Conservation (phyloP, 2,888 invertebrate species). For the Sympetrum striolatum region DNA sequence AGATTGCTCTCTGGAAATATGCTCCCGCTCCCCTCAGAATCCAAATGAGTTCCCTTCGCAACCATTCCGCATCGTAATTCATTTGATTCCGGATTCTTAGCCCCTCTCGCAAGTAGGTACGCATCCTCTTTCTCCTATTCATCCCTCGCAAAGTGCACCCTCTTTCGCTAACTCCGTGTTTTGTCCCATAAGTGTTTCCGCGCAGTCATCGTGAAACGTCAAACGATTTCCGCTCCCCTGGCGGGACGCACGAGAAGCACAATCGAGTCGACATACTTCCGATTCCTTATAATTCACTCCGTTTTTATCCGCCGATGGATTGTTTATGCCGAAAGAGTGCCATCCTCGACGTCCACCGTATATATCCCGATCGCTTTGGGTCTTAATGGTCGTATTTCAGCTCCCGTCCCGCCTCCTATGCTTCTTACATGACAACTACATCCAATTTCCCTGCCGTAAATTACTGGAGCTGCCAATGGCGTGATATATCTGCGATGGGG, state of each 20-base stretch:
- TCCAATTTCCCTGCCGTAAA: slow-evolving; percentile 1
- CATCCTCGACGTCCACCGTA: background rate
- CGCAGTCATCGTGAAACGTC: background rate
- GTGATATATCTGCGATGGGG: background rate
- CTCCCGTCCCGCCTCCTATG: background rate
- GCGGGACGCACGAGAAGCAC: background rate
- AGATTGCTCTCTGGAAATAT: background rate
- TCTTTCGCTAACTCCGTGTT: background rate
- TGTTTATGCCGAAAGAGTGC: background rate
- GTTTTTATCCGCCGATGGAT: background rate
- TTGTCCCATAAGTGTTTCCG: background rate
- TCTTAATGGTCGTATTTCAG: background rate
- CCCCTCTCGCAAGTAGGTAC: background rate
- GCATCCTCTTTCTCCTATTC: background rate
- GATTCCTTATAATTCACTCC: background rate
- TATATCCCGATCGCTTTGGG: background rate
- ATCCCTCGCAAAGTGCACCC: background rate
- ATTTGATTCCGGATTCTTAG: background rate
- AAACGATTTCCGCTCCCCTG: background rate
- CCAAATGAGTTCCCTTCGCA: background rate
- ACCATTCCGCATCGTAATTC: background rate
- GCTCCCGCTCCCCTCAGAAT: background rate
- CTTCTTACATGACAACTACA: background rate
- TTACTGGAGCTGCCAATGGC: background rate
- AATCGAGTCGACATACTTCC: background rate